phyloP scores from a whole-genome alignment of 2,113 vertebrate genomes.

The Nannospalax galili region DNA sequence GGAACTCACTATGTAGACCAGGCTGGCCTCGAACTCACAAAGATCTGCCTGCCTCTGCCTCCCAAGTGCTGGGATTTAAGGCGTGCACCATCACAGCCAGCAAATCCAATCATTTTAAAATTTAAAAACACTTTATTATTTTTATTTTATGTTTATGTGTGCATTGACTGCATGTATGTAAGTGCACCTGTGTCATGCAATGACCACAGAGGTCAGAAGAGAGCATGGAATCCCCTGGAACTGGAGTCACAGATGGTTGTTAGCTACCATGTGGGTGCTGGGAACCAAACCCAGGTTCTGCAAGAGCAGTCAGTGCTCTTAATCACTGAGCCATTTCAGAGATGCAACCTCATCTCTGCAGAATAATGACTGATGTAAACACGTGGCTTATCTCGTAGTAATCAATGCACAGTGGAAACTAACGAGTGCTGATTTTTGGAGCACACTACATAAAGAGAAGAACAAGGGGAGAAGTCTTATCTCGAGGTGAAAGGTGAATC shows the following conservation, averaged over 20 bases:
- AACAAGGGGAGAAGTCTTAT: neutral
- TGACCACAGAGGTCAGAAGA: neutral
- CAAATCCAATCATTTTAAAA: no score
- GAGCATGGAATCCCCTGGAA: neutral
- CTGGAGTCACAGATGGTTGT: neutral
- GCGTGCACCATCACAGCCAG: no score
- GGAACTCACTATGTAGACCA: no score
- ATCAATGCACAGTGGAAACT: neutral
- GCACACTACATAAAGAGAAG: neutral
- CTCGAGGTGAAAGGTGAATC: no score
- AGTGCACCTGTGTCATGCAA: no score
- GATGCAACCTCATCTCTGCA: neutral
- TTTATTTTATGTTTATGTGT: no score
- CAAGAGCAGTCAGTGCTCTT: neutral
- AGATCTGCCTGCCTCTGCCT: no score
- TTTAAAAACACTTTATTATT: no score
- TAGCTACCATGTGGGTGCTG: neutral
- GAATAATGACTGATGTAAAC: neutral
- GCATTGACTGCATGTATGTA: no score
- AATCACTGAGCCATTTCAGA: accelerated
- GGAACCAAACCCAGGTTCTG: neutral
- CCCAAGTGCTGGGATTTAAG: no score
- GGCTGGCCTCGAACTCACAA: no score
- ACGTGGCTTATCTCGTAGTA: neutral
- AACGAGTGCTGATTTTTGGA: neutral